Evolutionary conservation across 1,140 invertebrate species (phyloP).

Genomic region (Metaphire vulgaris): DNA sequence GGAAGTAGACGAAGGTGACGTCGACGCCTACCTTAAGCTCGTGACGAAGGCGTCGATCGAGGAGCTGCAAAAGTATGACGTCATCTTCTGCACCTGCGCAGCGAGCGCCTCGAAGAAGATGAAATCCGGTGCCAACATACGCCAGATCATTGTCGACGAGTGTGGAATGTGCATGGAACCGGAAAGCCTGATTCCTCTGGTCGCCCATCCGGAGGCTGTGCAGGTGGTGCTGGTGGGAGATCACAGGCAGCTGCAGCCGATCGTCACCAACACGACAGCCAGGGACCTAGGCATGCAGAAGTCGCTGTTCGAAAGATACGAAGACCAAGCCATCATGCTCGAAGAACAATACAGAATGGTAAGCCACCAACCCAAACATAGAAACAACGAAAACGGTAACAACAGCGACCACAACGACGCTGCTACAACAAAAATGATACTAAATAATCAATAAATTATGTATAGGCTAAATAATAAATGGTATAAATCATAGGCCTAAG

Average conservation of each 20-base stretch:
- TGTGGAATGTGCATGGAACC: constrained; percentile 46
- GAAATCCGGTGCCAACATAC: constrained; percentile 15
- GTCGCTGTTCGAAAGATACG: constrained; percentile 44
- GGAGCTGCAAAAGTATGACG: constrained; percentile 39
- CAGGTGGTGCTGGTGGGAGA: constrained; percentile 44
- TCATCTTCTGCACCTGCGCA: constrained; percentile 40
- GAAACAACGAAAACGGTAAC: too few relatives aligned
- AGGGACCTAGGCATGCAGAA: constrained; percentile 37
- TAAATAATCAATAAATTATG: too few relatives aligned
- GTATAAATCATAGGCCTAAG: too few relatives aligned
- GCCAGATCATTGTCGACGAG: constrained; percentile 49
- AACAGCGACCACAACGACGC: too few relatives aligned
- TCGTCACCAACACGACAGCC: constrained; percentile 37
- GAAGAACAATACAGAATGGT: constrained; percentile 46
- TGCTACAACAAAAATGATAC: too few relatives aligned
- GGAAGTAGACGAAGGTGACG: constrained; percentile 37
- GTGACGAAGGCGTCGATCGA: constrained; percentile 33
- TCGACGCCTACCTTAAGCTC: constrained; percentile 33
- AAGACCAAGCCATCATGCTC: constrained; percentile 37
- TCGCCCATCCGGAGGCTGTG: constrained; percentile 30
- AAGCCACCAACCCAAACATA: too few relatives aligned
- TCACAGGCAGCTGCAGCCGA: constrained; percentile 40
- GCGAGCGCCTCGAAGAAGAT: constrained; percentile 32
- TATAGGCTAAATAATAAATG: too few relatives aligned
- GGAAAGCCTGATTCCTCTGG: constrained; percentile 41